Evolutionary conservation across 2,113 vertebrate species (phyloP).

Genomic region (Neodon shergylaensis): DNA sequence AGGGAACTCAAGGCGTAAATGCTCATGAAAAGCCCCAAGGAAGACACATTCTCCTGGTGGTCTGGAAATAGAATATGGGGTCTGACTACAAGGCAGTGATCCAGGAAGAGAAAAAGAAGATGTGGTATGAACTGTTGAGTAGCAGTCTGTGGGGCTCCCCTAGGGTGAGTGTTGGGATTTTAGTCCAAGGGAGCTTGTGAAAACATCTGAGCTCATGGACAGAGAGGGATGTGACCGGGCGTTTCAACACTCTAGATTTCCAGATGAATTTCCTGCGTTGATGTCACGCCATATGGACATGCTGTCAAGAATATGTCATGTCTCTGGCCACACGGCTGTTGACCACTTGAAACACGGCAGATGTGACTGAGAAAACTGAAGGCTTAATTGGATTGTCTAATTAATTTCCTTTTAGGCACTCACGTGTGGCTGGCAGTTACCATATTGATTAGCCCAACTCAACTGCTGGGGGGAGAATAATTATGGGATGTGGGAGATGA

Average conservation of each 20-base stretch:
- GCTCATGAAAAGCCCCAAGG: not conserved
- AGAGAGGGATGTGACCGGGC: not conserved
- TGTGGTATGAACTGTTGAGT: not conserved
- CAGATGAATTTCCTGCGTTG: not conserved
- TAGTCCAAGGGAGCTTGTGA: not conserved
- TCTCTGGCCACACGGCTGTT: not conserved
- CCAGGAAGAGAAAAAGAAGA: not conserved
- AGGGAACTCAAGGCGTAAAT: not conserved
- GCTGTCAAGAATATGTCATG: not conserved
- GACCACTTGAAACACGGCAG: not conserved
- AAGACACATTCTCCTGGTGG: not conserved
- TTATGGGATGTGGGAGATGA: not conserved
- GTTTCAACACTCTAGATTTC: not conserved
- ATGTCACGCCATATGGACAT: not conserved
- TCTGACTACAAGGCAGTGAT: not conserved
- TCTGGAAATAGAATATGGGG: not conserved
- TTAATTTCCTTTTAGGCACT: slow-evolving; percentile 25
- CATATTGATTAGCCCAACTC: not conserved
- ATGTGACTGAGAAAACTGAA: not conserved
- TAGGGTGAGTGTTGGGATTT: not conserved
- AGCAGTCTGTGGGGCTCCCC: not conserved
- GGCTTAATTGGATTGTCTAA: slow-evolving; percentile 12
- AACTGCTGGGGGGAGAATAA: not conserved
- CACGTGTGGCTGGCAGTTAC: not conserved
- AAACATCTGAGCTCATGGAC: not conserved